Percentiles rank a stretch among this genome's conserved stretches.
These are phyloP conservation scores for Drosophila glabriapex DNA, from an alignment of 2,888 invertebrate genomes.

Conservation along the genomic window DNA sequence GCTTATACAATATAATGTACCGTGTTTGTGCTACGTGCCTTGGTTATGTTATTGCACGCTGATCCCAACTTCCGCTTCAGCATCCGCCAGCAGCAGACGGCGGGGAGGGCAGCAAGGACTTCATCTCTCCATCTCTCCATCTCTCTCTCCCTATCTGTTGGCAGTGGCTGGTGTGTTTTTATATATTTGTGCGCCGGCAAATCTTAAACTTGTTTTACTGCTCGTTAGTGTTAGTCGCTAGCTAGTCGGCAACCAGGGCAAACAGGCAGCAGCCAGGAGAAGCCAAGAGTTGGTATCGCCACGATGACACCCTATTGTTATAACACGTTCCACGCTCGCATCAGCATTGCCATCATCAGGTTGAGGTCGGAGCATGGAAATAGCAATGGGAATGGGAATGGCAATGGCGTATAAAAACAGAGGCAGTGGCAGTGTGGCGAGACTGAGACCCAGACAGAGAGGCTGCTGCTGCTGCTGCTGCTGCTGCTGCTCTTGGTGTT, in stretches of 20 bases:
- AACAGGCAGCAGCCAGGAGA: neutral
- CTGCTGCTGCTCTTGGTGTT: slow-evolving; percentile 24
- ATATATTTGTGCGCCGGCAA: slow-evolving; percentile 74
- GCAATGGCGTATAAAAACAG: neutral
- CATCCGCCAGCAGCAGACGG: slow-evolving; percentile 33
- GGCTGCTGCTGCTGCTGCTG: slow-evolving; percentile 25
- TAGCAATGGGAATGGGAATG: neutral
- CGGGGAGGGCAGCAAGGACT: neutral
- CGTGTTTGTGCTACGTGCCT: slow-evolving; percentile 84
- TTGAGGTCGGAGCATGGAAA: slow-evolving; percentile 3
- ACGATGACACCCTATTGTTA: slow-evolving; percentile 75
- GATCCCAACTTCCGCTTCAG: slow-evolving; percentile 58
- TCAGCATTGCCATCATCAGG: slow-evolving; percentile 16
- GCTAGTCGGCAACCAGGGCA: slow-evolving; percentile 35
- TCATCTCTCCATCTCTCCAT: neutral
- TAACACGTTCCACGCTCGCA: slow-evolving; percentile 64
- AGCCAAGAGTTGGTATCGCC: slow-evolving; percentile 22
- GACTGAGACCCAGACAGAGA: neutral
- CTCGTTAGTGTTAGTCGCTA: slow-evolving; percentile 76
- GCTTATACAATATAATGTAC: slow-evolving; percentile 84
- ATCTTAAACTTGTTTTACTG: slow-evolving; percentile 81
- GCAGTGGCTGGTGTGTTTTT: slow-evolving; percentile 60
- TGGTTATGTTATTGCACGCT: slow-evolving; percentile 82
- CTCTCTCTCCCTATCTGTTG: neutral
- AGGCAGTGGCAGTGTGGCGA: slow-evolving; percentile 6